Evolutionary conservation across 2,113 vertebrate genomes (phyloP).

Genomic region (Neoarius graeffei): DNA sequence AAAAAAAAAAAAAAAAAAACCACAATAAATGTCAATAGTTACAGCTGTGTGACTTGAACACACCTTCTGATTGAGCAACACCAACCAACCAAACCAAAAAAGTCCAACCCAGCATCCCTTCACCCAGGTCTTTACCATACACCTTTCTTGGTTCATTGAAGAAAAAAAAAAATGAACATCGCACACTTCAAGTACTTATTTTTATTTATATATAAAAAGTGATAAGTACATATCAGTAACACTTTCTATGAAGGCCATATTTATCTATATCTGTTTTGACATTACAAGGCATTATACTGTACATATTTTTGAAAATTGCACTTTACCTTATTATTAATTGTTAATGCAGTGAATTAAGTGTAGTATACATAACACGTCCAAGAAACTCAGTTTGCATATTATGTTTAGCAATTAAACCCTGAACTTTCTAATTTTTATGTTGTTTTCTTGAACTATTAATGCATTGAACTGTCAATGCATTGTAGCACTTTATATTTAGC

Average conservation of each 20-base stretch:
- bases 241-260: slow-evolving; percentile 28
- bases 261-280: background rate
- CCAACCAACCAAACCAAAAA: slow-evolving; percentile 52
- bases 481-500: background rate
- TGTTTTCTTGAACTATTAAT: background rate
- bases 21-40: slow-evolving; percentile 36
- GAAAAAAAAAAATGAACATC: slow-evolving; percentile 51
- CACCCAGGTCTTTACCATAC: background rate
- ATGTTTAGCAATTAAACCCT: background rate
- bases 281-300: background rate
- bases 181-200: slow-evolving; percentile 71
- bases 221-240: slow-evolving; percentile 45
- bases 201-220: slow-evolving; percentile 41
- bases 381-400: background rate
- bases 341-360: background rate
- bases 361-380: background rate
- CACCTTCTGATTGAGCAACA: slow-evolving; percentile 65
- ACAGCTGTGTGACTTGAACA: slow-evolving; percentile 66
- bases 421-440: background rate
- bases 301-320: background rate
- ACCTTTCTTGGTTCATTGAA: slow-evolving; percentile 51
- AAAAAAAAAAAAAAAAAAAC: slow-evolving; percentile 2
- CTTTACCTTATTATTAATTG: background rate
- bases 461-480: background rate
- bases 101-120: slow-evolving; percentile 31